A percentile compares a stretch with the other conserved stretches of the same genome.
phyloP scores from a whole-genome alignment of 2,113 vertebrate species.

The Lamprotornis superbus region DNA sequence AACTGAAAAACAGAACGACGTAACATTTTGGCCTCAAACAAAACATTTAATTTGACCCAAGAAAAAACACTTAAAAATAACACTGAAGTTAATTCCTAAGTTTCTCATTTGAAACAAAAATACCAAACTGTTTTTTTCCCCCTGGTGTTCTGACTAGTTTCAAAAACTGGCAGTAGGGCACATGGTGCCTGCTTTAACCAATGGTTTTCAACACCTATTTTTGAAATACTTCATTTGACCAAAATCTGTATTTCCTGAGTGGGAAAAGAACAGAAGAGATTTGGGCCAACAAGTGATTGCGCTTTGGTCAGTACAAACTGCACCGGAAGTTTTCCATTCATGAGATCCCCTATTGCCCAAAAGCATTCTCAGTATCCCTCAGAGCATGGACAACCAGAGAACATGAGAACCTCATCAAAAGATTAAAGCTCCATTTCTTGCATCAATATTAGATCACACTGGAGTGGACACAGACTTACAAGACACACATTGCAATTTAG shows the following conservation, averaged over 20 bases:
- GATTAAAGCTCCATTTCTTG: neutral
- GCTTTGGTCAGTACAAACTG: neutral
- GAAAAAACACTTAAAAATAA: neutral
- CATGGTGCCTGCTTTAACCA: neutral
- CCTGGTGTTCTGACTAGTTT: neutral
- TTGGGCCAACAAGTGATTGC: neutral
- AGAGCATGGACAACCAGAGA: neutral
- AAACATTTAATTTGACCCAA: neutral
- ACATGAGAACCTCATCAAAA: neutral
- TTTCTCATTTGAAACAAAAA: neutral
- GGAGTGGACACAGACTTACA: neutral
- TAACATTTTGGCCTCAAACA: neutral
- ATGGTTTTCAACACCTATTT: neutral
- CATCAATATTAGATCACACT: neutral
- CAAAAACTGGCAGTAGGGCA: neutral
- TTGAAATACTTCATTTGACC: neutral
- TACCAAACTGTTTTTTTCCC: neutral
- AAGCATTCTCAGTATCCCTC: neutral
- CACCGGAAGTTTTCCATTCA: neutral
- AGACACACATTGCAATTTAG: neutral
- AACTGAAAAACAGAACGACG: neutral
- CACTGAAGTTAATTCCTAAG: neutral
- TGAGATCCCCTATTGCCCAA: neutral
- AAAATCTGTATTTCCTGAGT: neutral
- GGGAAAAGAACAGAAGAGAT: neutral